These are phyloP conservation scores for Spodoptera litura DNA, from an alignment of 1,140 invertebrate species.

Conservation along the genomic window DNA sequence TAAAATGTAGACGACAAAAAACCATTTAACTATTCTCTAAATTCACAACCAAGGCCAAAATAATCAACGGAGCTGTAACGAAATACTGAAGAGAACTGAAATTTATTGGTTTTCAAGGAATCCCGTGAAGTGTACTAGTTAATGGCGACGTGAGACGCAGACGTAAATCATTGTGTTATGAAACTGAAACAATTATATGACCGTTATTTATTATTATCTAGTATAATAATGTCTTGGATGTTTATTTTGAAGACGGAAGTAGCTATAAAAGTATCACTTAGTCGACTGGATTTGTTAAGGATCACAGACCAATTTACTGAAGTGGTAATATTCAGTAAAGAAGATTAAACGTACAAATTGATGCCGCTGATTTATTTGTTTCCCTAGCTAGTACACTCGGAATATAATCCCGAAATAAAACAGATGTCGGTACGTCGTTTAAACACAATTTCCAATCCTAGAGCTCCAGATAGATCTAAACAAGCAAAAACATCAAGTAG, in stretches of 20 bases:
- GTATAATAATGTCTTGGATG: too few species aligned
- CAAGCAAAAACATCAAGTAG: neutral
- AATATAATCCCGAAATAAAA: neutral
- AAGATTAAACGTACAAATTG: too few species aligned
- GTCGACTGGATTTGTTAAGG: too few species aligned
- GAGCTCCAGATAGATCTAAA: neutral
- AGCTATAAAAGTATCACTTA: neutral
- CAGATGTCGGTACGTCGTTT: neutral
- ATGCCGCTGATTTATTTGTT: neutral
- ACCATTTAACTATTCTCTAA: constrained; percentile 18
- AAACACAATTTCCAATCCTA: neutral
- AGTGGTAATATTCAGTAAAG: too few species aligned
- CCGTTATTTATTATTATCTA: neutral
- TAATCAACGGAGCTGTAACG: constrained; percentile 30
- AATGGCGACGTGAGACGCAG: constrained; percentile 7
- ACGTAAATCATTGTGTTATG: constrained; percentile 10
- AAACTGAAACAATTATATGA: constrained; percentile 1
- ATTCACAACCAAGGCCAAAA: constrained; percentile 25
- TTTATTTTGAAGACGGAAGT: neutral
- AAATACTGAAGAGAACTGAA: constrained; percentile 24
- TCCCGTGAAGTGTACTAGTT: constrained; percentile 26
- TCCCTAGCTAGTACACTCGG: neutral
- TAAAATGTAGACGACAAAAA: neutral
- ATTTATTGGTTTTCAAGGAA: constrained; percentile 28
- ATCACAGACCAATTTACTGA: too few species aligned